Base-by-base conservation (phyloP, 2,113 vertebrate genomes). In the Atherinomorus stipes region DNA sequence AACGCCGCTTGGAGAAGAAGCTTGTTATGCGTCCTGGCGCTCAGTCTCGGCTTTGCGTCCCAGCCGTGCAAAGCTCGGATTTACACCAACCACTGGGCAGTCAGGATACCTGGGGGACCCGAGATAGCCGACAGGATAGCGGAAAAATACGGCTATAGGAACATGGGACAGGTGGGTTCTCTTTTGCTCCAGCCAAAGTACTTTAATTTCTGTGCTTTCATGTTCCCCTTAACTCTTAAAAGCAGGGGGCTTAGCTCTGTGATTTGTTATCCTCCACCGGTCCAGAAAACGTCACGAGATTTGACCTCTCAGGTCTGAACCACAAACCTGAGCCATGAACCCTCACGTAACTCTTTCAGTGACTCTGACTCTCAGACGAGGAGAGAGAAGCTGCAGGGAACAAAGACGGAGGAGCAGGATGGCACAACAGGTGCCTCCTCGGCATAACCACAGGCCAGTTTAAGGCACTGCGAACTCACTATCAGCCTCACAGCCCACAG, bases 41-140 rank as follows among this genome's bases (percentile, higher is more conserved):
- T 97, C 84, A 92, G 94, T 85, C 93, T 96, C 64, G 93, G 96
- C 86, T 95, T 95, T 81, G 90, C 95, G 88, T 92, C 94, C 73
- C 93, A 95, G 42, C 94, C 94, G 91, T 96, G 95, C 93, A 88
- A 93, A 85, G 94, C 96, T 92, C 95, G 96, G 88, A 94, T 96
- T 85, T 99, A 97, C 95, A 99, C 97, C 91, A 99, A 99, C 96
- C 97, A 99, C 94, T 99, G 98, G 98, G 98, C 98, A 74, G 96
- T 99, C 85, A 93, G 96, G 91, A 98, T 99, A 90, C 60, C 91
- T 52, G 97, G 98, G 66, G 97, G 96, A 81, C 77, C 93, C 68
- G 90, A 93, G n/a, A 93, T 97, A 88, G 98, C 97, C 80, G 93
- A 96, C 82, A 90, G 94, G 87, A 97, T 99, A 88, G 98, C 97